Percentiles rank a stretch among this genome's conserved stretches.
Conservation (phyloP, 92 coral and sea anemone genomes). For the Phenganax subtilis region DNA sequence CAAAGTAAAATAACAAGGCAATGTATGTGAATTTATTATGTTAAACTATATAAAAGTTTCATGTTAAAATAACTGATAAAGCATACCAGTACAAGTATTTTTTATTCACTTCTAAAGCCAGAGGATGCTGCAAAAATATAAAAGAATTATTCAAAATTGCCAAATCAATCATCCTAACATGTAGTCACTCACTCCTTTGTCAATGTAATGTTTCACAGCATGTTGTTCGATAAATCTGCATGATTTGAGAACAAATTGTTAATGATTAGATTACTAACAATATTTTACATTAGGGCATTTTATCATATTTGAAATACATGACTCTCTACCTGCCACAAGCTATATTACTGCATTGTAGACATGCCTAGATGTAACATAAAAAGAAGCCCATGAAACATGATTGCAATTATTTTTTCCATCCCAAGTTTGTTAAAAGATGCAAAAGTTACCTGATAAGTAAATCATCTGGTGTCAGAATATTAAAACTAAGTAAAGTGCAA, state of each 20-base stretch:
- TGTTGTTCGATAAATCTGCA: constrained; percentile 29
- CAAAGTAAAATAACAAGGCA: neutral
- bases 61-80: no score
- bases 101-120: constrained; percentile 39
- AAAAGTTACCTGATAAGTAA: no score
- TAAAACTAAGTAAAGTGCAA: no score
- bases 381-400: neutral
- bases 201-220: constrained; percentile 32
- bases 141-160: neutral
- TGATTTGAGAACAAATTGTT: neutral
- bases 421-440: no score
- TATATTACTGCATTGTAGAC: constrained; percentile 33
- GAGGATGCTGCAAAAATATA: constrained; percentile 23
- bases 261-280: neutral
- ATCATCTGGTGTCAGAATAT: no score
- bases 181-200: constrained; percentile 21
- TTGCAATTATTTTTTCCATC: no score
- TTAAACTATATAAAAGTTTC: neutral
- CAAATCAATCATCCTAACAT: neutral
- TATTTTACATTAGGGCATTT: neutral
- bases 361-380: constrained; percentile 15
- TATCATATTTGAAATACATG: neutral
- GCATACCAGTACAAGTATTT: constrained; percentile 37
- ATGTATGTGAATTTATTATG: neutral
- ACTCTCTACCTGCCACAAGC: constrained; percentile 37